Conservation (phyloP, 1,140 invertebrate species). For the Medauroidea extradentata region DNA sequence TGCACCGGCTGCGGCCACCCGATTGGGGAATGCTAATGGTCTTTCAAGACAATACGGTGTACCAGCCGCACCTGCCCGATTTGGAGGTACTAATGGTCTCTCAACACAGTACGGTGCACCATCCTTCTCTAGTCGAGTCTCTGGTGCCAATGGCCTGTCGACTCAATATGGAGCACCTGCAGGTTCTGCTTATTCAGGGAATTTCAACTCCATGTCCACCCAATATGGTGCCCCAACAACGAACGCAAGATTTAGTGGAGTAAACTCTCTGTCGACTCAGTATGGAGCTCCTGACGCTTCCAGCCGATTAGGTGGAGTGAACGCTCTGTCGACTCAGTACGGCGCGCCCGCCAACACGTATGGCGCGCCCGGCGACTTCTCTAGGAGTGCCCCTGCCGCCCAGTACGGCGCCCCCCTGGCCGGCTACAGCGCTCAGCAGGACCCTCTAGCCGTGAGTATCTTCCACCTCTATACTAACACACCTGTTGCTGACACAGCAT, state of each 20-base stretch:
- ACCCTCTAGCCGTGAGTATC: slow-evolving; percentile 6
- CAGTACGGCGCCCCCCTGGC: not conserved
- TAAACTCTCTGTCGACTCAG: not conserved
- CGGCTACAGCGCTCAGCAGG: not conserved
- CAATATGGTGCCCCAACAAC: slow-evolving; percentile 4
- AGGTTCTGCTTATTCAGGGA: not conserved
- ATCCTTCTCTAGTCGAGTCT: not conserved
- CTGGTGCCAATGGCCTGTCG: not conserved
- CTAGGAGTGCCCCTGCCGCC: not conserved
- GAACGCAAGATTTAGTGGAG: not conserved
- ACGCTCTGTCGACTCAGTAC: slow-evolving; percentile 8
- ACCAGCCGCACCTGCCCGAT: not conserved
- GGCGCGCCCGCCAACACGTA: slow-evolving; percentile 4
- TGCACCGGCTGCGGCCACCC: not conserved
- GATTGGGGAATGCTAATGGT: not conserved
- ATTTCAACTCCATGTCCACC: not conserved
- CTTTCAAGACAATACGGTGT: slow-evolving; percentile 13
- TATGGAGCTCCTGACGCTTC: not conserved
- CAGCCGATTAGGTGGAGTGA: not conserved
- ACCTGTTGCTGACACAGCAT: not conserved
- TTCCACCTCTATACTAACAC: not conserved
- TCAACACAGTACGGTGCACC: slow-evolving; percentile 15
- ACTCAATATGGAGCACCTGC: not conserved
- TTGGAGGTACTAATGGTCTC: not conserved
- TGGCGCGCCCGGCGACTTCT: not conserved